phyloP scores from a whole-genome alignment of 2,113 vertebrate genomes.

The Rhynchopsitta pachyrhyncha region DNA sequence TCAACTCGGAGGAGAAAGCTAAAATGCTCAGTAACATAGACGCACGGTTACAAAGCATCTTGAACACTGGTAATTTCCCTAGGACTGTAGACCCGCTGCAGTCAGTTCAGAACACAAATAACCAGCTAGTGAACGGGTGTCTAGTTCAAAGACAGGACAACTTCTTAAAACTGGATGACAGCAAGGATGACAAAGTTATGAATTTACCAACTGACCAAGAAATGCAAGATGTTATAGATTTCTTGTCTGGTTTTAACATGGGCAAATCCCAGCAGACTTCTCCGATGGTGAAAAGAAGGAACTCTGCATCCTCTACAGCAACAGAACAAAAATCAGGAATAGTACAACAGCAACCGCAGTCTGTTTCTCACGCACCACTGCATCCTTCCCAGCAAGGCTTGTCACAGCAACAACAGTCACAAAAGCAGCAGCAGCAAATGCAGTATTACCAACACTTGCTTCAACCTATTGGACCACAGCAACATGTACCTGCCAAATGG shows the following conservation, averaged over 20 bases:
- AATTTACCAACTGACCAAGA: constrained; percentile 98
- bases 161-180: constrained; percentile 70
- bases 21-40: constrained; percentile 80
- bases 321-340: constrained; percentile 86
- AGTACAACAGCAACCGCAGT: constrained; percentile 78
- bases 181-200: constrained; percentile 92
- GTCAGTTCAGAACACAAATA: constrained; percentile 66
- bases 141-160: constrained; percentile 71
- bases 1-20: constrained; percentile 84
- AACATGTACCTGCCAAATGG: constrained; percentile 88
- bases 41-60: constrained; percentile 83
- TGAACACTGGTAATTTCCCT: constrained; percentile 84
- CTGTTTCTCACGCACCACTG: constrained; percentile 80
- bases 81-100: constrained; percentile 76
- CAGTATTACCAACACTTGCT: constrained; percentile 93
- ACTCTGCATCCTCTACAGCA: constrained; percentile 85
- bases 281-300: constrained; percentile 89
- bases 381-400: constrained; percentile 79
- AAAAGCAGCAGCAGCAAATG: constrained; percentile 83
- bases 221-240: constrained; percentile 99
- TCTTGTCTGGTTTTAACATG: constrained; percentile 99
- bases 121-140: constrained; percentile 82
- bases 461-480: constrained; percentile 83
- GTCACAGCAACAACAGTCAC: constrained; percentile 73
- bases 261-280: constrained; percentile 97